These are phyloP conservation scores for Papilio dardanus DNA, from an alignment of 1,140 invertebrate genomes.

Conservation along the genomic window DNA sequence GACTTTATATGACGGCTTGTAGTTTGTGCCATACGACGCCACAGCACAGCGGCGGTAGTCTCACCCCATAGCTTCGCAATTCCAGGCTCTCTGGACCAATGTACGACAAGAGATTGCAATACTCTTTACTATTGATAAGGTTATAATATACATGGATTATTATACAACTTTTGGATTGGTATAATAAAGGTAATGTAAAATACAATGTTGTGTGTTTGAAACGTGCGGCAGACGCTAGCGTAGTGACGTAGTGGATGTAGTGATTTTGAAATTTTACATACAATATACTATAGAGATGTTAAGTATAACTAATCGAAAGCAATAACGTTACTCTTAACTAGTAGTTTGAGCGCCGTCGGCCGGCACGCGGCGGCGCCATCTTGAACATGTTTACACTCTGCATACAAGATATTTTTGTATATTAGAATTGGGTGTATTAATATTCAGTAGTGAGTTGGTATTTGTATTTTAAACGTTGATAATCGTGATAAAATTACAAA, in stretches of 20 bases:
- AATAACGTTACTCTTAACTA: constrained; percentile 72
- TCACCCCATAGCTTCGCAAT: constrained; percentile 53
- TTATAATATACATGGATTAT: constrained; percentile 76
- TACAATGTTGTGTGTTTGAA: constrained; percentile 77
- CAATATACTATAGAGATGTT: constrained; percentile 61
- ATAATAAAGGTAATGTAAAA: constrained; percentile 69
- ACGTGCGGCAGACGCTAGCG: constrained; percentile 77
- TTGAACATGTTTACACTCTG: constrained; percentile 70
- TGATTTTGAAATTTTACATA: constrained; percentile 81
- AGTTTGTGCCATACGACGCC: constrained; percentile 71
- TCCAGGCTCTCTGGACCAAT: constrained; percentile 78
- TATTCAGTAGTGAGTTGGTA: constrained; percentile 76
- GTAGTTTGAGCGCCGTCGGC: constrained; percentile 68
- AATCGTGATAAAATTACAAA: constrained; percentile 63
- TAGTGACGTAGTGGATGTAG: constrained; percentile 74
- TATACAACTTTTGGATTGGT: constrained; percentile 81
- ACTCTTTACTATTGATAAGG: constrained; percentile 66
- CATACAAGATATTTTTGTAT: constrained; percentile 80
- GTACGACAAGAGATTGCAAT: constrained; percentile 62
- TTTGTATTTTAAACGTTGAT: constrained; percentile 68
- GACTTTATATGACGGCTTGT: constrained; percentile 63
- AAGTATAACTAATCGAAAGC: constrained; percentile 79
- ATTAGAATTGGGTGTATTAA: constrained; percentile 77
- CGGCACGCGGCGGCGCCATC: constrained; percentile 62
- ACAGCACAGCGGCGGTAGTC: constrained; percentile 56